Conservation (phyloP, 2,797 vertebrate species). For the Erithacus rubecula region DNA sequence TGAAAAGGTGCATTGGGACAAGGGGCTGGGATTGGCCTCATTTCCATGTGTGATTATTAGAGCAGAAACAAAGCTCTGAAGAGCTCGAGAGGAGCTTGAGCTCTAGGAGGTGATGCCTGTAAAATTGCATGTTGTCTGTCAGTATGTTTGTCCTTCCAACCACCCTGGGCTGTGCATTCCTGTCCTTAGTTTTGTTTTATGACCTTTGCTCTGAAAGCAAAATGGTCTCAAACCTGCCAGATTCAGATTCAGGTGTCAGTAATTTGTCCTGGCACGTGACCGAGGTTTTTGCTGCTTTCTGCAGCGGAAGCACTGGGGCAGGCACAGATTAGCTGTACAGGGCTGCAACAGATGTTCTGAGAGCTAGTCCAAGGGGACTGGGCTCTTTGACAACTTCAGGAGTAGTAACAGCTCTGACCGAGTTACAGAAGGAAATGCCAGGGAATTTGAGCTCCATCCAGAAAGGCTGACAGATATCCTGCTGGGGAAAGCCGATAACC, state of each 20-base stretch:
- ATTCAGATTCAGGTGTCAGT: neutral
- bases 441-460: neutral
- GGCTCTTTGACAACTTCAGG: neutral
- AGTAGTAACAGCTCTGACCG: neutral
- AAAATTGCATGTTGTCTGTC: neutral
- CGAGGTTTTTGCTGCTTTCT: neutral
- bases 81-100: neutral
- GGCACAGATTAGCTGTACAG: neutral
- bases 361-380: neutral
- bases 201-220: neutral
- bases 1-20: neutral
- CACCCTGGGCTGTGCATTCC: rapidly evolving
- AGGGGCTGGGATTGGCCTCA: neutral
- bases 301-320: neutral
- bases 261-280: rapidly evolving
- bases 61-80: neutral
- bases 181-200: neutral
- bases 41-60: neutral
- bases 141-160: neutral
- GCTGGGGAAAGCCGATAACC: neutral
- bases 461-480: neutral
- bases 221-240: neutral
- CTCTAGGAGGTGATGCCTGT: neutral
- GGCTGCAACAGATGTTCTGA: neutral
- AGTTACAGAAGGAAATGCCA: neutral